A percentile compares a stretch with the other conserved stretches of the same genome.
These are phyloP conservation scores for Mastomys coucha DNA, from an alignment of 2,113 vertebrate genomes.

Conservation along the genomic window DNA sequence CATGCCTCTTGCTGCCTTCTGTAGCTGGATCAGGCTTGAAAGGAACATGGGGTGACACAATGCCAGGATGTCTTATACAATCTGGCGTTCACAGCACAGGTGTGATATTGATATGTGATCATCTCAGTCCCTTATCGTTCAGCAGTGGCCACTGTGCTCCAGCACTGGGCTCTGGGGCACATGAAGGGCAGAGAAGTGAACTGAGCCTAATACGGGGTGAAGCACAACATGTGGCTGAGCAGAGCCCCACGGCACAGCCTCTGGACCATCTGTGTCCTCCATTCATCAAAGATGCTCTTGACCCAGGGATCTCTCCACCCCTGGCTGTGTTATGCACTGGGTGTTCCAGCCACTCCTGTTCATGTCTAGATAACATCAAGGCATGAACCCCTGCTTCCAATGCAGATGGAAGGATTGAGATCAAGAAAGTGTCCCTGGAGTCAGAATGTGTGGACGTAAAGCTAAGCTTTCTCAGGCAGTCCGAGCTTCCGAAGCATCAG, in stretches of 20 bases:
- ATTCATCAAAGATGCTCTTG: fast-evolving
- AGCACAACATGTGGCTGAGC: too few species aligned
- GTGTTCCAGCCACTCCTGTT: too few species aligned
- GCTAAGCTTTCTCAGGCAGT: neutral
- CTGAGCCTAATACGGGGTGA: fast-evolving
- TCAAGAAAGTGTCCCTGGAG: neutral
- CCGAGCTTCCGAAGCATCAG: too few species aligned
- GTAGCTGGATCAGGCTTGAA: neutral
- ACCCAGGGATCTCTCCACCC: fast-evolving
- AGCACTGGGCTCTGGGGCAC: neutral
- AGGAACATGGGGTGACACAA: fast-evolving
- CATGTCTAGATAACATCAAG: neutral
- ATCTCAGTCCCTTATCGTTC: neutral
- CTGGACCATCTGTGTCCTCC: neutral
- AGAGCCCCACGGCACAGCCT: fast-evolving
- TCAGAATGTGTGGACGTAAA: fast-evolving
- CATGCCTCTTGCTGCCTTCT: neutral
- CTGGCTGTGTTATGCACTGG: neutral
- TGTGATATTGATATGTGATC: neutral
- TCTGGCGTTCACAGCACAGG: fast-evolving
- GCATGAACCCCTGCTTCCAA: fast-evolving
- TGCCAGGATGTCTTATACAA: fast-evolving
- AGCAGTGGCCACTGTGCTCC: neutral
- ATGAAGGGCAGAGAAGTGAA: neutral
- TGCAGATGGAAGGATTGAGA: too few species aligned